phyloP scores from a whole-genome alignment of 1,140 invertebrate species.

The Drosophila malerkotliana region DNA sequence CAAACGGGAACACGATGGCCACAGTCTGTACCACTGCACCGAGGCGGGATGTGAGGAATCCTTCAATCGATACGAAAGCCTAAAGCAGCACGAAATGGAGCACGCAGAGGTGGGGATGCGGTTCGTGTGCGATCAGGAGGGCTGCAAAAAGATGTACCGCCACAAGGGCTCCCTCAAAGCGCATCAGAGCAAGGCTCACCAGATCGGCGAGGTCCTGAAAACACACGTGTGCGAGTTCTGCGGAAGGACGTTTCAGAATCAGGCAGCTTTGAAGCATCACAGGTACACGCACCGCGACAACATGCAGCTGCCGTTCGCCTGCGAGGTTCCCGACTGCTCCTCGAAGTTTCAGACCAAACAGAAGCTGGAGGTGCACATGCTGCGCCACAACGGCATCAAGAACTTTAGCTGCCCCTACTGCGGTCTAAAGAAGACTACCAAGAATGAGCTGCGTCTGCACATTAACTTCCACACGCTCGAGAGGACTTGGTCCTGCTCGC shows the following conservation, averaged over 20 bases:
- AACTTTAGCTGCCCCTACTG: constrained; percentile 77
- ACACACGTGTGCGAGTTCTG: constrained; percentile 73
- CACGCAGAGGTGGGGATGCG: constrained; percentile 22
- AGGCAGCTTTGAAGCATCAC: constrained; percentile 66
- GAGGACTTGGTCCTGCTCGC: constrained; percentile 63
- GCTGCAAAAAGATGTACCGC: constrained; percentile 65
- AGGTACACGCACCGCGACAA: constrained; percentile 60
- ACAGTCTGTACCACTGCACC: constrained; percentile 61
- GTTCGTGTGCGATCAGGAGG: constrained; percentile 52
- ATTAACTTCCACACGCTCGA: constrained; percentile 79
- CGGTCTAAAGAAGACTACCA: constrained; percentile 71
- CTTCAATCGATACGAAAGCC: constrained; percentile 55
- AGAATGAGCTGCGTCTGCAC: constrained; percentile 72
- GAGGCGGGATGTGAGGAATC: constrained; percentile 42
- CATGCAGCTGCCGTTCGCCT: constrained; percentile 53
- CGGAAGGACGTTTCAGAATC: constrained; percentile 60
- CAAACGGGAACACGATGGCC: constrained; percentile 60
- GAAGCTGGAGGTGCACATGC: constrained; percentile 70
- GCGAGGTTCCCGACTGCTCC: constrained; percentile 46
- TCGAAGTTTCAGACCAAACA: constrained; percentile 57
- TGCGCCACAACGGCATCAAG: constrained; percentile 77
- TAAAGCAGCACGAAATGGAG: constrained; percentile 46
- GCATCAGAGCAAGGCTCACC: constrained; percentile 61
- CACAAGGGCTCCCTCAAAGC: constrained; percentile 63
- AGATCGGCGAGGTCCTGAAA: constrained; percentile 52